Conservation (phyloP, 2,797 vertebrate species). For the Astyanax mexicanus region DNA sequence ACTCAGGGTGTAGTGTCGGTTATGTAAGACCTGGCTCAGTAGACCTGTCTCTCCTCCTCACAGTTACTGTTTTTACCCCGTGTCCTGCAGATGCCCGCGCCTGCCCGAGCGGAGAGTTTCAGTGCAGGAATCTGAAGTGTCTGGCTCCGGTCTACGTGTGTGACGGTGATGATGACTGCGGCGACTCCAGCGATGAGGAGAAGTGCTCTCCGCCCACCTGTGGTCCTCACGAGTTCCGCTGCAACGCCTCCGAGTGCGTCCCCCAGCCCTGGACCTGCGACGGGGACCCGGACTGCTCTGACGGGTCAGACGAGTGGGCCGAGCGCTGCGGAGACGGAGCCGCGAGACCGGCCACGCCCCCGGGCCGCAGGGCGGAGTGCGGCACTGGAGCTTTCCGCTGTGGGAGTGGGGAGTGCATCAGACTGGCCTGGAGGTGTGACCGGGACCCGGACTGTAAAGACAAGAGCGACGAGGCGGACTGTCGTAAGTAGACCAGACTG, state of each 20-base stretch:
- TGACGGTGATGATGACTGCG: constrained; percentile 91
- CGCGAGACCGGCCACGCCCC: constrained; percentile 42
- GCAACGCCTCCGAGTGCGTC: constrained; percentile 90
- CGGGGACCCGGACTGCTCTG: constrained; percentile 91
- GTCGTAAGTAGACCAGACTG: constrained; percentile 86
- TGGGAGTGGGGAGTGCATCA: constrained; percentile 90
- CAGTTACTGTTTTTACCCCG: background rate
- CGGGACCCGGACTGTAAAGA: constrained; percentile 97
- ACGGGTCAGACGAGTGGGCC: constrained; percentile 87
- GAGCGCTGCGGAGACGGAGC: constrained; percentile 81
- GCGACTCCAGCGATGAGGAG: constrained; percentile 91
- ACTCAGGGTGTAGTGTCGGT: too few relatives aligned
- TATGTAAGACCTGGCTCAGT: too few relatives aligned
- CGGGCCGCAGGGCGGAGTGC: constrained; percentile 78
- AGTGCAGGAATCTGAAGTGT: constrained; percentile 90
- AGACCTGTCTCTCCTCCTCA: background rate
- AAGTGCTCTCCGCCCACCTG: constrained; percentile 89
- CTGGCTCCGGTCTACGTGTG: constrained; percentile 89
- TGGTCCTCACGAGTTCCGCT: constrained; percentile 90
- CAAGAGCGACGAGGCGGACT: constrained; percentile 93
- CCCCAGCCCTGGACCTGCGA: constrained; percentile 96
- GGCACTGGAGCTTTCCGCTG: constrained; percentile 87
- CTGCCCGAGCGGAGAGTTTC: constrained; percentile 89
- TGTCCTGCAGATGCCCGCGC: constrained; percentile 75
- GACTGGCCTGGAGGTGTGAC: constrained; percentile 93